phyloP scores from a whole-genome alignment of 1,140 invertebrate species.

The Leucophenga varia region DNA sequence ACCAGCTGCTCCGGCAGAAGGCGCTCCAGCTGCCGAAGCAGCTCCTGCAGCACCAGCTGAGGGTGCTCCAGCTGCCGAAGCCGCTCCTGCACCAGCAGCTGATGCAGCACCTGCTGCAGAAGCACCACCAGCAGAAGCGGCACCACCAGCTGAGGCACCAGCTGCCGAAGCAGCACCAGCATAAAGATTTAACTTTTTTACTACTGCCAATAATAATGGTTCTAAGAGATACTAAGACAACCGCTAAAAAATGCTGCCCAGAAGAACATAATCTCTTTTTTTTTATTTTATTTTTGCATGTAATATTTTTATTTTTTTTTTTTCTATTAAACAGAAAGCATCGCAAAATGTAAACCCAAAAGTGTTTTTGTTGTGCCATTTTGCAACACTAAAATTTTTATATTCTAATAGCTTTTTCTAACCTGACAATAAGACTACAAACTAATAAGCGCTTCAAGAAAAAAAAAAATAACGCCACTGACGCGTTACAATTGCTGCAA shows the following conservation, averaged over 20 bases:
- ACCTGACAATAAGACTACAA: no score
- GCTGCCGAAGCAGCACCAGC: slow-evolving; percentile 55
- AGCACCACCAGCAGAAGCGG: slow-evolving; percentile 40
- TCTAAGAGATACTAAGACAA: slow-evolving; percentile 9
- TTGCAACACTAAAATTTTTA: not conserved
- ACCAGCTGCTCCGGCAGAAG: slow-evolving; percentile 49
- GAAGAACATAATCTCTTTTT: slow-evolving; percentile 27
- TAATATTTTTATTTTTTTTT: slow-evolving; percentile 18
- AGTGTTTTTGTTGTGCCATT: not conserved
- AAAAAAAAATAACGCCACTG: no score
- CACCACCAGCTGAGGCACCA: slow-evolving; percentile 48
- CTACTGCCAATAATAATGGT: slow-evolving; percentile 1
- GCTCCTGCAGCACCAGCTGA: slow-evolving; percentile 44
- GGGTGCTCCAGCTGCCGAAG: slow-evolving; percentile 34
- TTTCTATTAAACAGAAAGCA: slow-evolving; percentile 29
- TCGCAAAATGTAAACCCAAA: slow-evolving; percentile 31
- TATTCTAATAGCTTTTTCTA: no score
- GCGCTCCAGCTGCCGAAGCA: slow-evolving; percentile 43
- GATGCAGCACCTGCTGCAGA: slow-evolving; percentile 46
- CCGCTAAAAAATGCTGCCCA: slow-evolving; percentile 37
- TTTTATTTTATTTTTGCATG: slow-evolving; percentile 23
- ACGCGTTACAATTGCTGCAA: slow-evolving; percentile 15
- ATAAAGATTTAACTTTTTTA: slow-evolving; percentile 15
- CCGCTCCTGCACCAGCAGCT: slow-evolving; percentile 42
- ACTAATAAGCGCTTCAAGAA: slow-evolving; percentile 3